phyloP scores from a whole-genome alignment of 2,888 invertebrate species.

The Dryomyza anilis region DNA sequence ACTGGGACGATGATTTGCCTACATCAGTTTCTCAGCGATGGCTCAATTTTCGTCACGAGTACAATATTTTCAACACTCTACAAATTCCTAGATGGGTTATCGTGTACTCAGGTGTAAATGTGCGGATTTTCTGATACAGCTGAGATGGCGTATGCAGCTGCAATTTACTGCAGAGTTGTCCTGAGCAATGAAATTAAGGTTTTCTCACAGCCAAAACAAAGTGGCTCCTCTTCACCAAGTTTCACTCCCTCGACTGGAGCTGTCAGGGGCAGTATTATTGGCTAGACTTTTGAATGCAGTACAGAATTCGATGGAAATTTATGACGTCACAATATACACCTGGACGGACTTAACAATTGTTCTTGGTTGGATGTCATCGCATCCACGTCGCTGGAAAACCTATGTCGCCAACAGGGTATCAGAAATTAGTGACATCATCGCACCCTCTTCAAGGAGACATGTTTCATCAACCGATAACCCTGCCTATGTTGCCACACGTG shows the following conservation, averaged over 20 bases:
- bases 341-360: conserved; percentile 22
- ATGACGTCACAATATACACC: neutral
- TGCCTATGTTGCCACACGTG: neutral
- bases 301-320: neutral
- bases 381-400: conserved; percentile 24
- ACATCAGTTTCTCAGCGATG: neutral
- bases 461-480: neutral
- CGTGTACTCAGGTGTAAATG: neutral
- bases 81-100: conserved; percentile 8
- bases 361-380: conserved; percentile 13
- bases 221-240: neutral
- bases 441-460: neutral
- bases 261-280: neutral
- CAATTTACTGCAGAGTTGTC: neutral
- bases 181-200: neutral
- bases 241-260: neutral
- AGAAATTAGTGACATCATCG: neutral
- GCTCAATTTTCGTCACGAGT: neutral
- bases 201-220: neutral
- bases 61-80: neutral
- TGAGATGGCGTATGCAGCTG: neutral
- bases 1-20: conserved; percentile 22
- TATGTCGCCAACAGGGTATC: conserved; percentile 10
- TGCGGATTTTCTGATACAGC: neutral
- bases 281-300: neutral